A percentile compares a stretch with the other conserved stretches of the same genome.
These are phyloP conservation scores for Callocephalon fimbriatum DNA, from an alignment of 2,113 vertebrate genomes.

Conservation along the genomic window DNA sequence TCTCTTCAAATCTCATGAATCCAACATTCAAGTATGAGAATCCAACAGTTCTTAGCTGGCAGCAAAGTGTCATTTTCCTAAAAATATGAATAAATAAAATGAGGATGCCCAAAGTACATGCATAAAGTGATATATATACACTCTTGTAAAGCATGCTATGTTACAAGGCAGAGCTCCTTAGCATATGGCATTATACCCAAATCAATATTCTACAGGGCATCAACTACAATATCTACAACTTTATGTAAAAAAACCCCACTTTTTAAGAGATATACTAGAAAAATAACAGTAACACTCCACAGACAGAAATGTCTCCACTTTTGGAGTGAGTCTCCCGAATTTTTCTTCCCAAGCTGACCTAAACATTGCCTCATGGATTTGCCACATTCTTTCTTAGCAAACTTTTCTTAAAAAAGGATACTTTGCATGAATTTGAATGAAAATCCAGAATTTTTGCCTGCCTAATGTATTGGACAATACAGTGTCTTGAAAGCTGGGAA, in stretches of 20 bases:
- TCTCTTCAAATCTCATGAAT: neutral
- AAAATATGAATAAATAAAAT: neutral
- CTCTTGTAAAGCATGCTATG: neutral
- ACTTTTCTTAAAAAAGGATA: neutral
- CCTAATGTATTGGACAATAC: neutral
- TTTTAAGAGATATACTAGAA: neutral
- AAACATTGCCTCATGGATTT: neutral
- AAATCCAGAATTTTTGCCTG: neutral
- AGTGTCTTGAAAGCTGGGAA: neutral
- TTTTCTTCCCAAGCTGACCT: neutral
- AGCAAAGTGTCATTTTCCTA: neutral
- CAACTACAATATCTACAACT: neutral
- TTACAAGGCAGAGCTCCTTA: neutral
- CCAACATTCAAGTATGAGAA: neutral
- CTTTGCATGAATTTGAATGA: neutral
- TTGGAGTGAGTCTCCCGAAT: neutral
- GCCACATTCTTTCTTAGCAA: neutral
- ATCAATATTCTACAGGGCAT: neutral
- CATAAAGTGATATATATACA: neutral
- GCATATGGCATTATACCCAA: neutral
- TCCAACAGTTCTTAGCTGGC: neutral
- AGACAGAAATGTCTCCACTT: neutral
- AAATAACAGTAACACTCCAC: neutral
- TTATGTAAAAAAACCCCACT: neutral
- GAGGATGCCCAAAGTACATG: neutral